Conservation (phyloP, 64 coral and sea anemone genomes). For the Cladopsammia gracilis region DNA sequence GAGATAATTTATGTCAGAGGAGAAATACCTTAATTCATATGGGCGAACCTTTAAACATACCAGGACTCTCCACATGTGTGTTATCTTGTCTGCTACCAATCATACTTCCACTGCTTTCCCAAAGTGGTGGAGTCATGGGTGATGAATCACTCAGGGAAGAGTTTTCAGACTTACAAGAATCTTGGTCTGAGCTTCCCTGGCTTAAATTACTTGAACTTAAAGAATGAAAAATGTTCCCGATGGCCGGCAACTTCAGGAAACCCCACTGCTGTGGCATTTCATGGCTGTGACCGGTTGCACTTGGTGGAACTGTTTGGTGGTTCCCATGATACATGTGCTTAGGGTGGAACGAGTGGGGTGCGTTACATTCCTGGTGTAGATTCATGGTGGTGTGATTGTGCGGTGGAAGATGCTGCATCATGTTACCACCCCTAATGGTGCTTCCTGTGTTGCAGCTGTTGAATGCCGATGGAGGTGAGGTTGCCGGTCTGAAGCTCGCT, state of each 20-base stretch:
- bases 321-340: constrained; percentile 31
- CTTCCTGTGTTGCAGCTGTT: not conserved
- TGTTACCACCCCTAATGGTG: not conserved
- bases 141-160: constrained; percentile 11
- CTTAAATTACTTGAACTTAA: constrained; percentile 35
- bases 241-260: constrained; percentile 67
- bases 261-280: constrained; percentile 71
- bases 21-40: not conserved
- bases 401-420: constrained; percentile 21
- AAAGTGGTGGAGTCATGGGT: constrained; percentile 40
- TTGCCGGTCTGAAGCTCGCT: not conserved
- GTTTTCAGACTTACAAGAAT: constrained; percentile 17
- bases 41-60: constrained; percentile 23
- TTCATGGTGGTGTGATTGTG: constrained; percentile 11
- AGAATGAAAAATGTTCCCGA: constrained; percentile 58
- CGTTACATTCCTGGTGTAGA: constrained; percentile 16
- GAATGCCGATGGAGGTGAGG: constrained; percentile 52
- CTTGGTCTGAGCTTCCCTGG: constrained; percentile 9
- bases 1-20: too few relatives aligned
- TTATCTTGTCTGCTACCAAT: constrained; percentile 16
- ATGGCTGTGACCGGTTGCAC: constrained; percentile 1
- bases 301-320: constrained; percentile 7
- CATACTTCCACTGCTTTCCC: constrained; percentile 41
- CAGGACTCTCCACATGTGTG: constrained; percentile 12
- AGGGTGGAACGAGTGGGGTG: constrained; percentile 16